Base-by-base conservation (phyloP, 2,888 invertebrate genomes). In the Drosophila atripex region DNA sequence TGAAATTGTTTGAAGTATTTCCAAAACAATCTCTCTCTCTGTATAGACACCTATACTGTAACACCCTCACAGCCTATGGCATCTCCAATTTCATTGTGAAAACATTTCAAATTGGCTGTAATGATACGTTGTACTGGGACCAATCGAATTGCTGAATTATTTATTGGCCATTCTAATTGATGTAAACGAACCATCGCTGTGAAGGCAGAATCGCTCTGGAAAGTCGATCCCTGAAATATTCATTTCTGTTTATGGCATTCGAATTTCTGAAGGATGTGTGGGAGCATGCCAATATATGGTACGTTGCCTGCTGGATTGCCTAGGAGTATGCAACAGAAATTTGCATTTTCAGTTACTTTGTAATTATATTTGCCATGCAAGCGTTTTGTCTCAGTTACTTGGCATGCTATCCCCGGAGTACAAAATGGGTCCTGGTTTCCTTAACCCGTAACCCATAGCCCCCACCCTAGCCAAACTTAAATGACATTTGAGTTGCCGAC, bases 401-500 rank as follows among this genome's bases (percentile, higher is more conserved):
- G 23, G 28, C 51, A 38, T 52, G 25, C 50, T 30, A 23, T 21
- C 50, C 41, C 64, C 25, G 28, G 32, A 51, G 63, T 45, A 21
- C 45, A 5, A 25, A 32, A 16, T 47, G 23, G 47, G 46, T 47
- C 4, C 18, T 47, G 28, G 16, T 35, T 35, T n/a, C 18, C 18
- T 2, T 18, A 21, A 5, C 43, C 21, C 16, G 16, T 21, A 21
- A 18, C 43, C 43, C 12, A 12, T 18, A 12, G 5, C 38, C 16
- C 1, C 18, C 39, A 39, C 25, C 46, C 55, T 49, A 50, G 41
- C 30, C 61, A 64, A 82, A 83, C 85, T 85, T 78, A 75, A 83
- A 85, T 87, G 80, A 73, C 86, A 83, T 84, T 78, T 77, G 79
- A 83, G 83, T 71, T 82, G 71, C 73, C 80, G 85, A 84, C 84